Conservation (phyloP, 1,140 invertebrate genomes). For the Lamellibrachia luymesi region DNA sequence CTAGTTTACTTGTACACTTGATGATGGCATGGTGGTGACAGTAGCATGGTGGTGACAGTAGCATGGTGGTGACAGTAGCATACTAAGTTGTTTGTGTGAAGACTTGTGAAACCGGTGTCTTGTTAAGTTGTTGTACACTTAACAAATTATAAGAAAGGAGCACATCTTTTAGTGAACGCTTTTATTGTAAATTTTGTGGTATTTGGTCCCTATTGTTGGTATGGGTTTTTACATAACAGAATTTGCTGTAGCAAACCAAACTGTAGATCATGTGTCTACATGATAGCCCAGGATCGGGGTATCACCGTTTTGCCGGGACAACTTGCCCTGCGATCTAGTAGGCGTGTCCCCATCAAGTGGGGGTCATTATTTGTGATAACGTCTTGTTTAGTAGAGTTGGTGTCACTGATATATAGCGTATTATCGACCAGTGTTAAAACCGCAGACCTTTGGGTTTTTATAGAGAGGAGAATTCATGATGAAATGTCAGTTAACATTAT, state of each 20-base stretch:
- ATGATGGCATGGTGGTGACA: background rate
- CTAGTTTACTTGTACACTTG: background rate
- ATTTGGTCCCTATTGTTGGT: background rate
- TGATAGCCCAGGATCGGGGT: background rate
- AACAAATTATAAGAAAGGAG: background rate
- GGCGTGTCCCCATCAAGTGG: background rate
- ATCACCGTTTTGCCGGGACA: background rate
- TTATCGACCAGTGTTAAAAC: background rate
- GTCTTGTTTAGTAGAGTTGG: background rate
- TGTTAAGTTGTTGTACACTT: background rate
- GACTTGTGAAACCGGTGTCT: background rate
- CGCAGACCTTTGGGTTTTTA: background rate
- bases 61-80: background rate
- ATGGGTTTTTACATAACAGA: background rate
- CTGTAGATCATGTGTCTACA: background rate
- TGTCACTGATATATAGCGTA: background rate
- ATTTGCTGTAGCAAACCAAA: background rate
- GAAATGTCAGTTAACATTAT: background rate
- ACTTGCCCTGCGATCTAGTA: background rate
- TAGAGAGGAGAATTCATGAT: background rate
- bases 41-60: too few species aligned
- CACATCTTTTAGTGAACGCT: background rate
- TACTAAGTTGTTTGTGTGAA: background rate
- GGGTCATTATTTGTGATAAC: background rate
- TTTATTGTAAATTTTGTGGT: background rate